Conservation (phyloP, 2,888 invertebrate species). For the Ellobium chinense region DNA sequence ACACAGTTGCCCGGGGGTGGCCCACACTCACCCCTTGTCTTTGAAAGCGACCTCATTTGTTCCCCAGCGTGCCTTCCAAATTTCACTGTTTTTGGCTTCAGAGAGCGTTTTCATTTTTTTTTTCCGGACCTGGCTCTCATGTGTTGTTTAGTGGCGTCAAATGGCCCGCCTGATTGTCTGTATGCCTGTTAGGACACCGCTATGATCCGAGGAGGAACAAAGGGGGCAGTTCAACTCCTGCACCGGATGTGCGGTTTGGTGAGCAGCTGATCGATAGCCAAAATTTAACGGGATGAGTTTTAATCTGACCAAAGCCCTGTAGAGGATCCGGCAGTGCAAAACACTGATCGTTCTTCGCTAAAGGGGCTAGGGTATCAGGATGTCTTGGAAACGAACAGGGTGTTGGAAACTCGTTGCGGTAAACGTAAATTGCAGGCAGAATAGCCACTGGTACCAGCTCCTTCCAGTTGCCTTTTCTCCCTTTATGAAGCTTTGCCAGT, state of each 20-base stretch:
- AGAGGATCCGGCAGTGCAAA: too few relatives aligned
- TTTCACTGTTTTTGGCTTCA: constrained; percentile 10
- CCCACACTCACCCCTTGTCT: constrained; percentile 12
- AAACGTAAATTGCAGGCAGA: too few relatives aligned
- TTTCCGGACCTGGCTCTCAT: constrained; percentile 1
- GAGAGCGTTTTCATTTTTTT: too few relatives aligned
- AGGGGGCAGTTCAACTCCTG: not conserved
- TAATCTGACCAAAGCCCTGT: not conserved
- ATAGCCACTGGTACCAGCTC: too few relatives aligned
- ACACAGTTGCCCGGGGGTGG: constrained; percentile 31
- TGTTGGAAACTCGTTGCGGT: too few relatives aligned
- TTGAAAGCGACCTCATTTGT: constrained; percentile 42
- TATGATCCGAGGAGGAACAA: not conserved
- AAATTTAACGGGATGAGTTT: not conserved
- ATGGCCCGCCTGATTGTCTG: not conserved
- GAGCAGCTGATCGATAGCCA: not conserved
- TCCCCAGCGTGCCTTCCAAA: constrained; percentile 14
- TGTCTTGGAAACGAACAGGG: too few relatives aligned
- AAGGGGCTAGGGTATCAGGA: too few relatives aligned
- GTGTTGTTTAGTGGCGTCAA: constrained; percentile 16
- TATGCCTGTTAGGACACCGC: too few relatives aligned
- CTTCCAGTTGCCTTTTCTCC: too few relatives aligned
- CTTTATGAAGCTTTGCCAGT: too few relatives aligned
- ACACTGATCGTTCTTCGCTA: too few relatives aligned
- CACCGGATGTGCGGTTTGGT: not conserved